Evolutionary conservation across 2,113 vertebrate species (phyloP), one percentile per base, ranked within the genome.

Genomic region (Oceanodroma tethys): DNA sequence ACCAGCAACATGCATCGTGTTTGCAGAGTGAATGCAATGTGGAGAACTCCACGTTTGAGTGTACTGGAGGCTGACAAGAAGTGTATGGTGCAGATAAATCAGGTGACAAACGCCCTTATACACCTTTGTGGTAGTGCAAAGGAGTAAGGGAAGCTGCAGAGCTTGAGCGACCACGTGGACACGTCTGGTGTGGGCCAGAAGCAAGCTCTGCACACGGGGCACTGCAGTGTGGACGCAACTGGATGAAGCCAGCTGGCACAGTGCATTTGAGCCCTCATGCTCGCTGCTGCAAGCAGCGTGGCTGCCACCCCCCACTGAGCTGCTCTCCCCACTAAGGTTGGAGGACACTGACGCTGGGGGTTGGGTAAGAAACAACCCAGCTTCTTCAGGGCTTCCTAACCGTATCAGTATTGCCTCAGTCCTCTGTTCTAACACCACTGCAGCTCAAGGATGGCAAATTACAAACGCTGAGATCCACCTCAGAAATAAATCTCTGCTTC

Each of bases 1-100:
- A 75, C 34, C 48, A 25, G n/a, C 22, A 36, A 52, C 59, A 7
- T 5, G 23, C 38, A 68, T 48, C 0, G 0, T n/a, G n/a, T 59
- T 88, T 65, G 38, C 38, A 42, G 43, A 8, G 29, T 8, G 23
- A 60, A 79, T 40, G 26, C 66, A 72, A 25, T 3, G 18, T 1
- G 0, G 14, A 71, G 38, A 60, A 71, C 42, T 40, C 36, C 73
- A 65, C 42, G 7, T 47, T 17, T 55, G 74, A 59, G 45, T 1
- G 0, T 53, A 9, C 5, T 56, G 52, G 47, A 72, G 30, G 32
- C 66, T 82, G 79, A 42, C 8, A 20, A 55, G 74, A 67, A 32
- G 30, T 4, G 15, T 18, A 13, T 43, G 22, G 50, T 78, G 59
- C 40, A 59, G 43, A 78, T 47, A 55, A 70, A 68, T n/a, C 53